A percentile compares a stretch with the other conserved stretches of the same genome.
These are phyloP conservation scores for Rhinichthys osculus DNA, from an alignment of 2,797 vertebrate genomes.

Conservation along the genomic window DNA sequence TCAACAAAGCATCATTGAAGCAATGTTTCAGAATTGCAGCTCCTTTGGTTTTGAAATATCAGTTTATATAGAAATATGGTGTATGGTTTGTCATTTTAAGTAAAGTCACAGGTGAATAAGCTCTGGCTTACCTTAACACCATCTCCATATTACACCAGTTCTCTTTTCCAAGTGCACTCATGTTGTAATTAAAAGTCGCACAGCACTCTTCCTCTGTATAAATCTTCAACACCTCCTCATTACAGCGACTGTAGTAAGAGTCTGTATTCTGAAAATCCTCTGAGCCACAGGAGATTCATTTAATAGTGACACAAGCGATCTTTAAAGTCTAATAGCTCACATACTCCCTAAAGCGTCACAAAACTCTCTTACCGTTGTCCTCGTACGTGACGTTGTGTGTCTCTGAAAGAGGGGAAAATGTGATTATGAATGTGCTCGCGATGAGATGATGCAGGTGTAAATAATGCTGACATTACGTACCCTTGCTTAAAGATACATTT, in stretches of 20 bases:
- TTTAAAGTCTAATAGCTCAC: background rate
- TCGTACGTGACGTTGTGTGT: background rate
- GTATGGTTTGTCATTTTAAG: background rate
- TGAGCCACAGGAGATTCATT: conserved; percentile 46
- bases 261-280: conserved; percentile 67
- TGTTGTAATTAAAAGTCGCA: rapidly evolving
- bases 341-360: background rate
- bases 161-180: conserved; percentile 50
- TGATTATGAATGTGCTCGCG: background rate
- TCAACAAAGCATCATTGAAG: background rate
- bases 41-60: background rate
- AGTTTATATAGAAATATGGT: background rate
- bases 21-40: background rate
- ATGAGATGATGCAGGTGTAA: background rate
- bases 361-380: conserved; percentile 35
- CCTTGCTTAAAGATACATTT: background rate
- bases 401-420: conserved; percentile 29
- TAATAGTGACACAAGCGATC: background rate
- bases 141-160: conserved; percentile 66
- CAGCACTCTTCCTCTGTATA: rapidly evolving
- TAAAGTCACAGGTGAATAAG: background rate
- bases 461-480: background rate
- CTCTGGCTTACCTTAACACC: conserved; percentile 61
- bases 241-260: rapidly evolving
- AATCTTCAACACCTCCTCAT: rapidly evolving